Evolutionary conservation across 2,888 invertebrate genomes (phyloP).

Genomic region (Thereva nobilitata): DNA sequence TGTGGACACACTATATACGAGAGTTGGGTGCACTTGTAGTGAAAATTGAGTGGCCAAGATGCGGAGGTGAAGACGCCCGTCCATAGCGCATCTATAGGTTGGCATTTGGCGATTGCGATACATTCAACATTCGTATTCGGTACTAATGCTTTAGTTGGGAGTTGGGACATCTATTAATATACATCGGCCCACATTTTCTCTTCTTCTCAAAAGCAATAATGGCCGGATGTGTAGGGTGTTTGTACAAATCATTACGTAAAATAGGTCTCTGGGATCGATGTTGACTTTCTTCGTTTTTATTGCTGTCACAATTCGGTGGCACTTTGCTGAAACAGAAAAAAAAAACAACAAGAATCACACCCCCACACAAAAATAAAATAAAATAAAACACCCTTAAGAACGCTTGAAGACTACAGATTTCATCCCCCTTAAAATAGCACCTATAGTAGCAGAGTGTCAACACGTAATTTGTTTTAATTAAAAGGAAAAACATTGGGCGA

Average conservation of each 20-base stretch:
- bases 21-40: not conserved
- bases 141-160: slow-evolving; percentile 20
- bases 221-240: slow-evolving; percentile 41
- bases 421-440: too few species aligned
- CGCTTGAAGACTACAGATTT: too few species aligned
- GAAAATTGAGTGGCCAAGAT: too few species aligned
- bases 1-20: not conserved
- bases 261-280: slow-evolving; percentile 32
- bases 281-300: slow-evolving; percentile 8
- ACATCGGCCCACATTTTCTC: slow-evolving; percentile 39
- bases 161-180: slow-evolving; percentile 40
- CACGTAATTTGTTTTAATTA: too few species aligned
- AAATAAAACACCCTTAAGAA: too few species aligned
- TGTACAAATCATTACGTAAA: slow-evolving; percentile 39
- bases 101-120: slow-evolving; percentile 2
- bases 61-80: too few species aligned
- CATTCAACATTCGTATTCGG: slow-evolving; percentile 20
- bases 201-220: slow-evolving; percentile 39
- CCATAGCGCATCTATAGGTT: too few species aligned
- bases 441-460: too few species aligned
- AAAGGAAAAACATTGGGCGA: too few species aligned
- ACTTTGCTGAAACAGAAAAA: not conserved
- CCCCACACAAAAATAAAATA: too few species aligned
- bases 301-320: slow-evolving; percentile 4
- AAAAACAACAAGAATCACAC: slow-evolving; percentile 2